phyloP scores from a whole-genome alignment of 1,140 invertebrate species.

The Akabosia matsudoensis region DNA sequence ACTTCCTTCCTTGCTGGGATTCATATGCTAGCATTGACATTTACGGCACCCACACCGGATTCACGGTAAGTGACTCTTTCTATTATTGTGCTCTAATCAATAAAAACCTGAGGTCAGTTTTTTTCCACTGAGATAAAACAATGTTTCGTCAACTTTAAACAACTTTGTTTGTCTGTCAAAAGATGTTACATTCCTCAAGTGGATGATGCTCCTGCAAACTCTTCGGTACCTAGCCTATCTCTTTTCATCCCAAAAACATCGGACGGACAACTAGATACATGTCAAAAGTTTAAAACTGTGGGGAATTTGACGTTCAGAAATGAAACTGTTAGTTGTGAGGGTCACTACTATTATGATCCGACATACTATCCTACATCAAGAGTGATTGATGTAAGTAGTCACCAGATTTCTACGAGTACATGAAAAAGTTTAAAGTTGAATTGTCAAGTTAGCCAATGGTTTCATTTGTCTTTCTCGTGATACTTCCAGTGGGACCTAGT shows the following conservation, averaged over 20 bases:
- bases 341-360: slow-evolving; percentile 67
- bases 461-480: too few species aligned
- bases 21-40: slow-evolving; percentile 73
- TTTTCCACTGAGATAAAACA: too few species aligned
- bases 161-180: background rate
- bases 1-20: slow-evolving; percentile 69
- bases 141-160: slow-evolving; percentile 4
- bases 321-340: slow-evolving; percentile 52
- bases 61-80: slow-evolving; percentile 61
- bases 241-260: slow-evolving; percentile 27
- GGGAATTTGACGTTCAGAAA: background rate
- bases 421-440: background rate
- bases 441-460: too few species aligned
- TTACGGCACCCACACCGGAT: slow-evolving; percentile 71
- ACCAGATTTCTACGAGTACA: background rate
- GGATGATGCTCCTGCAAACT: background rate
- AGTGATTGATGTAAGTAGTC: slow-evolving; percentile 63
- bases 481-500: slow-evolving; percentile 71
- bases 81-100: background rate
- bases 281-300: slow-evolving; percentile 7
- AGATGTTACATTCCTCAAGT: slow-evolving; percentile 16
- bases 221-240: background rate
- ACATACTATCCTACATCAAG: slow-evolving; percentile 67
- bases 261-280: slow-evolving; percentile 26
- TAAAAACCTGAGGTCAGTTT: background rate